phyloP scores from a whole-genome alignment of 2,888 invertebrate species.

The Aphodius sticticus region DNA sequence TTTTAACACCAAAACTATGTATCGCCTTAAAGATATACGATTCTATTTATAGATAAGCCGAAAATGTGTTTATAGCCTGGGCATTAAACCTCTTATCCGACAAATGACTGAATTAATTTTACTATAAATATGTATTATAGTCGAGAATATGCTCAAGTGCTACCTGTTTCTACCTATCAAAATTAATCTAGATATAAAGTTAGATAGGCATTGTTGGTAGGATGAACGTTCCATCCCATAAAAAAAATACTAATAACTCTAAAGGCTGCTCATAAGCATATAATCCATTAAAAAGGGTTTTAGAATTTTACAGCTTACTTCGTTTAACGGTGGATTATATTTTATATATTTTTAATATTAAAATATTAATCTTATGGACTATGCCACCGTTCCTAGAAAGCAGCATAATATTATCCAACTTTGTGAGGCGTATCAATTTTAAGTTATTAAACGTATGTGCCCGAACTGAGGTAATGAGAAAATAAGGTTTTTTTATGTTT shows the following conservation, averaged over 20 bases:
- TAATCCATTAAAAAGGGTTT: not conserved
- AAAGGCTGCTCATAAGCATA: not conserved
- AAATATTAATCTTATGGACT: not conserved
- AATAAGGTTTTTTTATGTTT: too few relatives aligned
- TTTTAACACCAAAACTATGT: not conserved
- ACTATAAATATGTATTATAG: not conserved
- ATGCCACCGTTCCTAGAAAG: not conserved
- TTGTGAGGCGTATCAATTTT: not conserved
- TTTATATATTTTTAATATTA: not conserved
- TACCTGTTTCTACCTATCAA: not conserved
- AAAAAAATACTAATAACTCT: not conserved
- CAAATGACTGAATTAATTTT: not conserved
- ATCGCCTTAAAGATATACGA: not conserved
- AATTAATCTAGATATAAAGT: not conserved
- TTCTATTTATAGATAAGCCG: not conserved
- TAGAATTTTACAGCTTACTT: not conserved
- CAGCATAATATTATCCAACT: not conserved
- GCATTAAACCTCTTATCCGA: conserved; percentile 4
- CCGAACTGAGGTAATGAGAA: too few relatives aligned
- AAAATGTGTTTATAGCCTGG: not conserved
- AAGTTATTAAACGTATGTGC: not conserved
- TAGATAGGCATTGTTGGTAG: not conserved
- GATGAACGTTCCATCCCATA: not conserved
- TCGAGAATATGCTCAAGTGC: not conserved
- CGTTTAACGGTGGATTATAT: not conserved